A percentile compares a stretch with the other conserved stretches of the same genome.
Conservation (phyloP, 2,113 vertebrate species). For the Numida meleagris region DNA sequence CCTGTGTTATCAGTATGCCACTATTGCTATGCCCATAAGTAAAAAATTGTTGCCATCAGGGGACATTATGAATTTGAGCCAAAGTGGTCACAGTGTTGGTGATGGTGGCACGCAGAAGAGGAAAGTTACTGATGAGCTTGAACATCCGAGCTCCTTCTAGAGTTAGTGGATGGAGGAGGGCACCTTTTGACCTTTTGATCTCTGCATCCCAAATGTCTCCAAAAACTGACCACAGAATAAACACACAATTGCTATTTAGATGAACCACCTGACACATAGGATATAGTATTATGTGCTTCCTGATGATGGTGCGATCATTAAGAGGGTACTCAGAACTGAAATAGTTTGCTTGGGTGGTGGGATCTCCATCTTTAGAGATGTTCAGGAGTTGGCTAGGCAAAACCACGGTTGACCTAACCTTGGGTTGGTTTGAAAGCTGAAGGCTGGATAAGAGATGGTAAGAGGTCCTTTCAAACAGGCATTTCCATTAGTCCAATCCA, state of each 20-base stretch:
- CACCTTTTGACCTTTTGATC: not conserved
- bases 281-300: not conserved
- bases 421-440: not conserved
- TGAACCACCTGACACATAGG: not conserved
- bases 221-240: not conserved
- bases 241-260: not conserved
- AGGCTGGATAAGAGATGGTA: not conserved
- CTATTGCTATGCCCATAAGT: not conserved
- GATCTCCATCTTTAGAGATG: not conserved
- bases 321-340: not conserved
- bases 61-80: not conserved
- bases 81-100: not conserved
- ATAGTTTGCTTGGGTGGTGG: not conserved
- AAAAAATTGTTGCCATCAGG: not conserved
- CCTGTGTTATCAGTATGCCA: not conserved
- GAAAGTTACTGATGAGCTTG: not conserved
- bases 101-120: not conserved
- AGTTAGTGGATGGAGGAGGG: not conserved
- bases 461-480: not conserved
- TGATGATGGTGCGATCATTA: not conserved
- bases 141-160: not conserved
- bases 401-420: not conserved
- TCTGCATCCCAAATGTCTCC: not conserved
- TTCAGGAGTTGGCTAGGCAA: not conserved
- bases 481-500: not conserved